A percentile compares a stretch with the other conserved stretches of the same genome.
These are phyloP conservation scores for Cotesia typhae DNA, from an alignment of 1,140 invertebrate genomes.

Conservation along the genomic window DNA sequence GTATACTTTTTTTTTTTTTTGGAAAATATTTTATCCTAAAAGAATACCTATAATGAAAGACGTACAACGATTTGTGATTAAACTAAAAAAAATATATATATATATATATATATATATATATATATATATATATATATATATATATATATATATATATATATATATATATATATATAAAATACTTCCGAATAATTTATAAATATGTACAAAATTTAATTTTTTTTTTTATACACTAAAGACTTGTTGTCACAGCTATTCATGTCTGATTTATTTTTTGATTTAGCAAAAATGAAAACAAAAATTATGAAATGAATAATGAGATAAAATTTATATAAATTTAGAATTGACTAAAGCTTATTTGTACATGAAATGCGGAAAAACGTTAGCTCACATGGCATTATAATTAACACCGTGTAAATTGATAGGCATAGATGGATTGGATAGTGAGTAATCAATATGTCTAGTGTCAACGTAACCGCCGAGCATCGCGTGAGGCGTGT, in stretches of 20 bases:
- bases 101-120: too few relatives aligned
- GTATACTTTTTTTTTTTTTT: background rate
- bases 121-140: too few relatives aligned
- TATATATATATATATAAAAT: too few relatives aligned
- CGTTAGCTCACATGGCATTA: constrained; percentile 72
- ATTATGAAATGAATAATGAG: background rate
- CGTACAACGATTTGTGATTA: background rate
- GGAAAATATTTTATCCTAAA: constrained; percentile 3
- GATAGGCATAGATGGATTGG: constrained; percentile 68
- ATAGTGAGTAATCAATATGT: constrained; percentile 57
- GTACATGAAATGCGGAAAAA: constrained; percentile 32
- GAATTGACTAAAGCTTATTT: constrained; percentile 28
- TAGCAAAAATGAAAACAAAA: too few relatives aligned
- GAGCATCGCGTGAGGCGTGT: constrained; percentile 57
- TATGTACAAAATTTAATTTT: too few relatives aligned
- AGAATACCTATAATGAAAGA: constrained; percentile 5
- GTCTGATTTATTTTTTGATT: too few relatives aligned
- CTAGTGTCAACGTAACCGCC: constrained; percentile 57
- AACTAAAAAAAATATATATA: too few relatives aligned
- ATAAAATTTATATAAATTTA: background rate
- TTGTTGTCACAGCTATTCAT: too few relatives aligned
- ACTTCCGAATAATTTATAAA: too few relatives aligned
- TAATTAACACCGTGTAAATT: constrained; percentile 79
- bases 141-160: too few relatives aligned
- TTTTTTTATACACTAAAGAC: too few relatives aligned